Percentiles rank a stretch among this genome's conserved stretches.
These are phyloP conservation scores for Larimichthys polyactis DNA, from an alignment of 2,113 vertebrate genomes.

Conservation along the genomic window DNA sequence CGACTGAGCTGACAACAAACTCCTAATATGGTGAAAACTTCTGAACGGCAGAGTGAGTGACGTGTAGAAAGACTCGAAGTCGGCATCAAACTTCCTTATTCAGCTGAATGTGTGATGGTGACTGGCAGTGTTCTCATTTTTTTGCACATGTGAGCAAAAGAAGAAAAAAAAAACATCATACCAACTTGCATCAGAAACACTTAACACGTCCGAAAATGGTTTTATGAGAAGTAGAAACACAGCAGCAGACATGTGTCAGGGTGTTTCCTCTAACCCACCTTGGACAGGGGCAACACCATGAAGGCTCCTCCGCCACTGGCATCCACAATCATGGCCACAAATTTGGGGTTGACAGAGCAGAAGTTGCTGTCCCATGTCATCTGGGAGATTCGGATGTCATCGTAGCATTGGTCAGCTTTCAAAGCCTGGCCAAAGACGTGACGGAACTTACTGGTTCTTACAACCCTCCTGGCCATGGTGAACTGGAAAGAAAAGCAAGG, in stretches of 20 bases:
- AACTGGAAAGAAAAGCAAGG: slow-evolving; percentile 54
- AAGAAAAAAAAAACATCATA: background rate
- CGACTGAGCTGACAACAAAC: slow-evolving; percentile 64
- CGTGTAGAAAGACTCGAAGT: slow-evolving; percentile 64
- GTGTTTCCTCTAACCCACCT: slow-evolving; percentile 79
- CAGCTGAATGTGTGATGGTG: slow-evolving; percentile 22
- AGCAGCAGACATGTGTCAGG: accelerated
- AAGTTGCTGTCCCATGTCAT: slow-evolving; percentile 96
- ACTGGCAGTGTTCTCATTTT: slow-evolving; percentile 32
- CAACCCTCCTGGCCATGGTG: slow-evolving; percentile 90
- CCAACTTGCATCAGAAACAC: background rate
- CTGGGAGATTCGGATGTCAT: slow-evolving; percentile 93
- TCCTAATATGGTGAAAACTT: slow-evolving; percentile 87
- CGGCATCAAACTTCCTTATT: slow-evolving; percentile 82
- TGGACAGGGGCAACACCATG: slow-evolving; percentile 89
- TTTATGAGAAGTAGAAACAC: background rate
- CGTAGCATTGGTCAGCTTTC: slow-evolving; percentile 93
- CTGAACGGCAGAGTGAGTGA: slow-evolving; percentile 62
- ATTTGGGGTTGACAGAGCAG: slow-evolving; percentile 92
- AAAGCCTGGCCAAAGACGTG: slow-evolving; percentile 91
- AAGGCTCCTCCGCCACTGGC: slow-evolving; percentile 93
- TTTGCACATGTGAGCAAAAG: background rate
- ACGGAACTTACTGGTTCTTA: slow-evolving; percentile 92
- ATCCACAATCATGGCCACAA: slow-evolving; percentile 93
- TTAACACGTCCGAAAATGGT: slow-evolving; percentile 19